Base-by-base conservation (phyloP, 2,113 vertebrate genomes). In the Mugil cephalus region DNA sequence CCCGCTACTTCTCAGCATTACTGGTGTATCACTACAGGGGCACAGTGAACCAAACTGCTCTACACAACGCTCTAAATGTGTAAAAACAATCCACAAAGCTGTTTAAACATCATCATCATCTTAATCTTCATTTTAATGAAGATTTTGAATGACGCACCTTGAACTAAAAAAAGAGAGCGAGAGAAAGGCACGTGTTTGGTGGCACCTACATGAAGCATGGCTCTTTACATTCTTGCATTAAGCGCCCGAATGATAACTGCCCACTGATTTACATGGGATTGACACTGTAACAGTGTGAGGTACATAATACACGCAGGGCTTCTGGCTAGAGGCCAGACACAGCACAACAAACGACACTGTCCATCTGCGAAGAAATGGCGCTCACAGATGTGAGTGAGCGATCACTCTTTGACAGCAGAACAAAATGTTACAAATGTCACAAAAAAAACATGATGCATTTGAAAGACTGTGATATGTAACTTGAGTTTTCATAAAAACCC, bases 311-410 rank as follows among this genome's bases (percentile, higher is more conserved):
- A 89, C 65, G 70, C 81, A 80, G 68, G 36, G 67, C 58, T 15
- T 62, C 74, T 87, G 89, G 89, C 89, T 56, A 9, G 24, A 55
- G 40, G 89, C 85, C 85, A 89, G 55, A 71, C 15, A 63, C 79
- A 58, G 48, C 54, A 79, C 52, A 82, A 74, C 78, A 79, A 74
- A 74, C 80, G 70, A 48, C 82, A 88, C 47, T 71, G 70, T 71
- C 85, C 78, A 83, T 83, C 81, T 85, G 83, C 75, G 14, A 77
- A 67, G 68, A 74, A 63, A 79, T 7, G 18, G 45, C 15, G 30
- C 36, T 66, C 11, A 7, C 64, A 75, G 19, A 66, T 55, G 59
- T 10, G 17, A 79, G 38, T 51, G 54, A 56, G 47, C 42, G 24
- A 63, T 61, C 67, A 62, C 34, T 36, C 42, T 36, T 40, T 45